Conservation (phyloP, 2,888 invertebrate genomes). For the Ditylenchus weischeri region DNA sequence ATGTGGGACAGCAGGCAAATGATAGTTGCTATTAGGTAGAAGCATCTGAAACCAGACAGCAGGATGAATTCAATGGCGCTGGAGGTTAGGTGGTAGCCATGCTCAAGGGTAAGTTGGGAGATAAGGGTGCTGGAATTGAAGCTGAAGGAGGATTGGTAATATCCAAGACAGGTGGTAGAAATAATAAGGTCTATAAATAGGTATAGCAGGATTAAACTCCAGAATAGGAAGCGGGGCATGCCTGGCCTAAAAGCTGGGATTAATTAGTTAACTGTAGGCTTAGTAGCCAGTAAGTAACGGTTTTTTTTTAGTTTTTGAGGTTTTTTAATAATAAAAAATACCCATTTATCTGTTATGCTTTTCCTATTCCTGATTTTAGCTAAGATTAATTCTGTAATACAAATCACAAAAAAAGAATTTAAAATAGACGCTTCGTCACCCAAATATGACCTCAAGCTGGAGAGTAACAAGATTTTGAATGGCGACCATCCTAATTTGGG, state of each 20-base stretch:
- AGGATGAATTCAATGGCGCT: conserved; percentile 32
- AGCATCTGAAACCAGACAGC: conserved; percentile 18
- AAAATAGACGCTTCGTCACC: too few relatives aligned
- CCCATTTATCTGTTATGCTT: too few relatives aligned
- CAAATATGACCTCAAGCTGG: too few relatives aligned
- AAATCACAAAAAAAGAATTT: too few relatives aligned
- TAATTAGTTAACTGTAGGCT: too few relatives aligned
- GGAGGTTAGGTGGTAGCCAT: conserved; percentile 31
- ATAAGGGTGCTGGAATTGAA: conserved; percentile 22
- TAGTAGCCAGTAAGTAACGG: too few relatives aligned
- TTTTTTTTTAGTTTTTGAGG: too few relatives aligned
- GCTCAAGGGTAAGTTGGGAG: conserved; percentile 17
- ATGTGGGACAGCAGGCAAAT: conserved; percentile 1
- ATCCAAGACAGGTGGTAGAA: conserved; percentile 26
- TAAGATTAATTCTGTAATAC: too few relatives aligned
- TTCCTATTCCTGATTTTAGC: too few relatives aligned
- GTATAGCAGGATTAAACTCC: background rate
- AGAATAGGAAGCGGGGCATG: background rate
- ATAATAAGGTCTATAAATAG: background rate
- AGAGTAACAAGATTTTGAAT: too few relatives aligned
- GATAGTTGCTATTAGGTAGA: conserved; percentile 5
- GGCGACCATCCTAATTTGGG: too few relatives aligned
- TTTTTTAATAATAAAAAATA: too few relatives aligned
- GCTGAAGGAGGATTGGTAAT: conserved; percentile 29
- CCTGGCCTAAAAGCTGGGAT: background rate